Base-by-base conservation (phyloP, 2,797 vertebrate genomes). In the Protosalanx chinensis region DNA sequence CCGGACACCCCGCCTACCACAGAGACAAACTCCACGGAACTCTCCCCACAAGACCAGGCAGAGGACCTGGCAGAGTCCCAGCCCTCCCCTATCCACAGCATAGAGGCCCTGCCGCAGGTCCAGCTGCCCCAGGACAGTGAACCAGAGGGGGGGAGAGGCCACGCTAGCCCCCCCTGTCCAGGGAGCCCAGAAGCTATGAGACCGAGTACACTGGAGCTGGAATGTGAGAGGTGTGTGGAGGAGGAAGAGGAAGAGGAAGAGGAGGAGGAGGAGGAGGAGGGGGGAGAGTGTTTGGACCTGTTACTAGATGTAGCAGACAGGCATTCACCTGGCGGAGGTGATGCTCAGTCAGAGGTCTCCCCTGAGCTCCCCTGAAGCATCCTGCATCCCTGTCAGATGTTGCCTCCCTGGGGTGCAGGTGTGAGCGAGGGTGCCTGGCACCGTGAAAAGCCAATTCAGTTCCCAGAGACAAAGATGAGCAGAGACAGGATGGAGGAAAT, bases 381-480 rank as follows among this genome's bases (percentile, higher is more conserved):
- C 89, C 76, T 79, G 81, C 6, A 74, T 79, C 67, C 85, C 83
- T 71, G 87, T 89, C 5, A 90, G 88, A 88, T 89, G 88, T 72
- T 69, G 84, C 84, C 88, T 91, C 91, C 91, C 69, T 89, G 85
- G 86, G 62, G 95, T 97, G 81, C 97, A 96, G 97, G 94, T 93
- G 80, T 35, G 97, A 97, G 83, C 95, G 94, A 80, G 93, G 95
- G 70, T 96, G 98, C 88, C 91, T 98, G 82, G 96, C 98, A 79
- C 23, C 23, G 23, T 27, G 23, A 27, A 27, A 27, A 27, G 23
- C 23, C 23, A 27, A 27, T 27, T 27, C 23, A 27, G 23, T 27
- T 27, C 23, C 23, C 23, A 20, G 7, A 10, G 20, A 20, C 20
- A 23, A 60, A 60, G 58, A 57, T 68, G 16, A 66, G 51, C 41